Base-by-base conservation (phyloP, 2,888 invertebrate species). In the Rotaria socialis region DNA sequence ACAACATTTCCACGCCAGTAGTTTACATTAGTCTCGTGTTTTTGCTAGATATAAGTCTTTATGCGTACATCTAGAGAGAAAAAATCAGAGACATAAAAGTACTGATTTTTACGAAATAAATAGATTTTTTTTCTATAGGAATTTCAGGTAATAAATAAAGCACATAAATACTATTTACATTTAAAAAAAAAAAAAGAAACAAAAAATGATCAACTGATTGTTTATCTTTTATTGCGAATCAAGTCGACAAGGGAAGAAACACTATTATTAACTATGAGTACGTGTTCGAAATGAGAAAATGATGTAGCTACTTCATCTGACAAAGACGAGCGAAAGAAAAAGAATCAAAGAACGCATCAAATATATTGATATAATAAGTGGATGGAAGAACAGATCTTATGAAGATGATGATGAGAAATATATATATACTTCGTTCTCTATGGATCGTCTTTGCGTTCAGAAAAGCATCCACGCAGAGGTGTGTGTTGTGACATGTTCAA, bases 401-500 rank as follows among this genome's bases (percentile, higher is more conserved):
- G n/a, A n/a, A 8, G n/a, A 60, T 60, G 14, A 60, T 6, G n/a
- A n/a, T n/a, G n/a, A n/a, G n/a, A n/a, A n/a, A n/a, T n/a, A n/a
- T n/a, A 67, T 27, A 35, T 14, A 67, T 27, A 60, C 14, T 7
- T n/a, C 27, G 67, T 67, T 67, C 19, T 16, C n/a, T 35, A 67
- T 67, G 67, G 41, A 67, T 67, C 35, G 16, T 19, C 35, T 35
- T 67, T 67, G 67, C 19, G 27, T 67, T 35, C 16, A 50, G 35
- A 67, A 35, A 41, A 35, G 67, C 67, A 67, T 27, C 35, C 67
- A 35, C 35, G 19, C 67, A 35, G 35, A 67, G 19, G 35, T 67
- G 67, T 67, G 67, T 35, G 27, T 67, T 35, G 14, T 67, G 67
- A 67, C 67, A 67, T 67, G 14, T 67, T 67, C 67, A 67, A 67